A percentile compares a stretch with the other conserved stretches of the same genome.
phyloP scores from a whole-genome alignment of 1,140 invertebrate genomes.

The Metaphire vulgaris region DNA sequence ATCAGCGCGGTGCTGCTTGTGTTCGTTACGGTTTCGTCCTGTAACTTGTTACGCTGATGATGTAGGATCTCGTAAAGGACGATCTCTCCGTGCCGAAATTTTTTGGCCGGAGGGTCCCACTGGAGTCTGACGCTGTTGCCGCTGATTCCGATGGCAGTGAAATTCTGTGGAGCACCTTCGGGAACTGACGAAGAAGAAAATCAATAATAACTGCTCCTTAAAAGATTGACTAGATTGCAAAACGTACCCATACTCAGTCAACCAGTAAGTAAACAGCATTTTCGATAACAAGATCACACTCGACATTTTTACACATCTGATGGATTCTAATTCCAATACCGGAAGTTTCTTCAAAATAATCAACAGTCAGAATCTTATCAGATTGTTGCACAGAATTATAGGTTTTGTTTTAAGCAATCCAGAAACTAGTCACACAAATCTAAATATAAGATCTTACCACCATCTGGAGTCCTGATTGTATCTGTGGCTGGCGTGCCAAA shows the following conservation, averaged over 20 bases:
- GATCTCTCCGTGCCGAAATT: constrained; percentile 87
- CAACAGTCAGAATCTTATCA: too few species aligned
- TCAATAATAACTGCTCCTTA: too few species aligned
- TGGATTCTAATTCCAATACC: too few species aligned
- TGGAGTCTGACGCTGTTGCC: constrained; percentile 42
- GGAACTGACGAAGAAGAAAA: constrained; percentile 48
- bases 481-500: constrained; percentile 85
- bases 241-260: too few species aligned
- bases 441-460: constrained; percentile 56
- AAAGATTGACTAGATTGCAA: too few species aligned
- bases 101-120: constrained; percentile 80
- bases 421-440: too few species aligned
- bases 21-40: background rate
- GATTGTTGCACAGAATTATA: too few species aligned
- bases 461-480: constrained; percentile 83
- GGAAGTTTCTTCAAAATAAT: too few species aligned
- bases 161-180: constrained; percentile 55
- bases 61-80: constrained; percentile 74
- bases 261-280: too few species aligned
- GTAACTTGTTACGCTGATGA: background rate
- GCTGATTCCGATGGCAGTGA: constrained; percentile 48
- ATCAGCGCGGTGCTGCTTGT: background rate
- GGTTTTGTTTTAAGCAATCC: too few species aligned
- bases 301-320: too few species aligned
- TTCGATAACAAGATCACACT: too few species aligned